Base-by-base conservation (phyloP, 2,797 vertebrate genomes). In the Aldrovandia affinis region DNA sequence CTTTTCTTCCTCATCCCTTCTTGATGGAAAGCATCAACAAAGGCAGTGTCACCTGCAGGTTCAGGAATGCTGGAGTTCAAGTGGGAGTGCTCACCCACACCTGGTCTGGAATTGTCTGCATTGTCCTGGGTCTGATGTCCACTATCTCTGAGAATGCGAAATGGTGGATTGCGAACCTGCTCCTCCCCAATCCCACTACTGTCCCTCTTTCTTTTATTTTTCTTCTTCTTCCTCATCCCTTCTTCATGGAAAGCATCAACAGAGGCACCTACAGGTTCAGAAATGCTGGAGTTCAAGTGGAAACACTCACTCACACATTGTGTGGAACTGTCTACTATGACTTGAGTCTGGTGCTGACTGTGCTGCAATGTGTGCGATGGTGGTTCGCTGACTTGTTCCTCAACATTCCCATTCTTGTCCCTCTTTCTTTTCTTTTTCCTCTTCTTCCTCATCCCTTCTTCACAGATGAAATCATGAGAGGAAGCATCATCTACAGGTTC, bases 141-240 rank as follows among this genome's bases (percentile, higher is more conserved):
- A 52, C 36, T 36, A 42, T 39, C 70, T 4, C 55, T 39, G 12
- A 39, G 65, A 36, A 8, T 39, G 65, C 18, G 61, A 30, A n/a
- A 65, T 30, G 9, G 61, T 65, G 61, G 33, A 20, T n/a, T 33
- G 20, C 30, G 5, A 22, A 39, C 1, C 14, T 39, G n/a, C 65
- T 70, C 65, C 65, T 36, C 33, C 65, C 36, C 30, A 39, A 36
- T 70, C 33, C 30, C 65, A 70, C 4, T 39, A 12, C 18, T 70
- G 42, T 30, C 59, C 42, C 25, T n/a, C 78, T 73, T 84, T 30
- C 84, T 86, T 18, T 84, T 86, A 39, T 83, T 89, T 70, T 86
- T 83, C 30, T 8, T 87, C 10, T 0, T 61, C 2, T 18, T n/a
- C n/a, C n/a, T 70, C 4, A 70, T 18, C 65, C 33, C 65, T 39